Evolutionary conservation across 2,888 invertebrate species (phyloP), one percentile per base, ranked within the genome.

Genomic region (Allophyes oxyacanthae): DNA sequence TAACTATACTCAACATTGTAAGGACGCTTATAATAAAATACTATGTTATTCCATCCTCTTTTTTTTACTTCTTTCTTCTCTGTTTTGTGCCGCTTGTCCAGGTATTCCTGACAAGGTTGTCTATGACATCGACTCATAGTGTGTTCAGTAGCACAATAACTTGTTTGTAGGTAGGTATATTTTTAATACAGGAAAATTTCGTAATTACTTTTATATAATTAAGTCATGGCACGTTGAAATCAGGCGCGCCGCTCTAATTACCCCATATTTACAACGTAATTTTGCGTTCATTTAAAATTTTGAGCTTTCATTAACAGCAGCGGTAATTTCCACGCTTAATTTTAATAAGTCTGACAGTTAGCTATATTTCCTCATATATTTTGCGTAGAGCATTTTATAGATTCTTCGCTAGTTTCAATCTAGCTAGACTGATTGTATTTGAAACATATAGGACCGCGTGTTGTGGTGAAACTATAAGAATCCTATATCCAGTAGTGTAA

Each of bases 271-370:
- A 73, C 64, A 73, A 63, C 53, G 59, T 72, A 66, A 77, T 79
- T 78, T 54, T 63, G 50, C 66, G 72, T 77, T 77, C 61, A 64
- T 52, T 67, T 58, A 67, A 75, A 77, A 67, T 75, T 78, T 72
- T 8, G 48, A 71, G 69, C 73, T 64, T 78, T 76, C 74, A 78
- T 75, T 75, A 72, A 50, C 66, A 69, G 52, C 54, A 52, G 15
- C 57, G 28, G 61, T 30, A 45, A 75, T 78, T 74, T 81, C 75
- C 49, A 43, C 56, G 65, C 65, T 77, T 75, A 73, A 68, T 69
- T 74, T 74, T 66, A 69, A 71, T 72, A 53, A 50, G 34, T 48
- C 32, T 57, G 50, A 51, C 43, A 43, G 56, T 25, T 52, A 46
- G 25, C 36, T 50, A 51, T 26, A 51, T 40, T 43, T 52, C 11